A percentile compares a stretch with the other conserved stretches of the same genome.
These are phyloP conservation scores for Cetoscarus ocellatus DNA, from an alignment of 2,797 vertebrate genomes.

Conservation along the genomic window DNA sequence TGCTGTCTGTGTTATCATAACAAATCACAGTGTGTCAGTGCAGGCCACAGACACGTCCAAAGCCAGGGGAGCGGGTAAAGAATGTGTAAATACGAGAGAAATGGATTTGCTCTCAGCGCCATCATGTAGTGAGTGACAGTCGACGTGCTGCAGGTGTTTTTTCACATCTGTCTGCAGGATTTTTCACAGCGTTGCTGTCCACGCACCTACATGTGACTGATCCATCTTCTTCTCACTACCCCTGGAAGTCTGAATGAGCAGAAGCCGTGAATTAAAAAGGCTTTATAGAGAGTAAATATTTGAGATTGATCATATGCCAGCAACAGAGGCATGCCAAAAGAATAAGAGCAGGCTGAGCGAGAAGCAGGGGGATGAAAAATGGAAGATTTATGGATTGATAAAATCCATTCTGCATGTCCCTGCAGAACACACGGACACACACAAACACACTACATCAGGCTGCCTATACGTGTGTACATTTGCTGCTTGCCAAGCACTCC, in stretches of 20 bases:
- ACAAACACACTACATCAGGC: conserved; percentile 10
- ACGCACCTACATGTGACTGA: conserved; percentile 50
- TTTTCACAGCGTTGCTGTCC: conserved; percentile 48
- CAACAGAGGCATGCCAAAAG: conserved; percentile 10
- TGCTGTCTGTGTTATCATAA: conserved; percentile 72
- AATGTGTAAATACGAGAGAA: conserved; percentile 59
- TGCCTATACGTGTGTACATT: conserved; percentile 21
- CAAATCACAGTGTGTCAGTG: conserved; percentile 53
- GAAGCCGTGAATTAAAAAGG: conserved; percentile 24
- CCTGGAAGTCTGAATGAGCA: conserved; percentile 25
- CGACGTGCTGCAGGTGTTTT: conserved; percentile 53
- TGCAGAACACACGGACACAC: conserved; percentile 38
- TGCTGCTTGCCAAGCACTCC: conserved; percentile 44
- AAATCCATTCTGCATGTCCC: conserved; percentile 41
- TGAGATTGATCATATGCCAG: conserved; percentile 22
- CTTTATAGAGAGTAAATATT: conserved; percentile 35
- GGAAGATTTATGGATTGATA: conserved; percentile 48
- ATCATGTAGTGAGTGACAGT: conserved; percentile 41
- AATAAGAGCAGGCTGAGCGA: conserved; percentile 13
- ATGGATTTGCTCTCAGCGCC: conserved; percentile 32
- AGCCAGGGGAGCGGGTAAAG: conserved; percentile 24
- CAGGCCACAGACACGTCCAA: conserved; percentile 12
- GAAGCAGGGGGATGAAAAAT: conserved; percentile 14
- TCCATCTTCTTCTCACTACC: conserved; percentile 24
- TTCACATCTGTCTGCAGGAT: conserved; percentile 53